Conservation (phyloP, 2,113 vertebrate species). For the Dromas ardeola region DNA sequence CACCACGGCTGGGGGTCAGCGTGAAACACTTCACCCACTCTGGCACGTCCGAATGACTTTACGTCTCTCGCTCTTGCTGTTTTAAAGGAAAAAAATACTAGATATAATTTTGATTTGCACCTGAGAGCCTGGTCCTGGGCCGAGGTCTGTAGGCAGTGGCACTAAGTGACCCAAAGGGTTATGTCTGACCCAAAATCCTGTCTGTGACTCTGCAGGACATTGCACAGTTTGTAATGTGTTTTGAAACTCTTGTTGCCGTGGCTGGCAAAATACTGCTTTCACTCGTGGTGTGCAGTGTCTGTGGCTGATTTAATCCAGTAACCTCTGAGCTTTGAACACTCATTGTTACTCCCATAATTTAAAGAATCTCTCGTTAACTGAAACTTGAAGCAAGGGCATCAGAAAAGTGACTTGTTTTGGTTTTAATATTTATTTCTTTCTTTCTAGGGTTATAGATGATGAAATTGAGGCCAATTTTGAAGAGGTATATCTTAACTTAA, state of each 20-base stretch:
- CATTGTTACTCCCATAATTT: neutral
- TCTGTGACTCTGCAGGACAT: neutral
- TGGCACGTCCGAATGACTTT: neutral
- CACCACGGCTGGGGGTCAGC: neutral
- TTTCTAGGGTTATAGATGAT: conserved; percentile 76
- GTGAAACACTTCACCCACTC: neutral
- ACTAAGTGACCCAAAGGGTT: neutral
- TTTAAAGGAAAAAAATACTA: neutral
- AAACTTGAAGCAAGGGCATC: neutral
- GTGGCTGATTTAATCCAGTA: neutral
- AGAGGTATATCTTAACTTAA: conserved; percentile 64
- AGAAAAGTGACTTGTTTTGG: neutral
- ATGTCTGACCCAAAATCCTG: neutral
- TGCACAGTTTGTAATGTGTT: neutral
- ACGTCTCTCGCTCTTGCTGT: neutral
- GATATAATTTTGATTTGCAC: neutral
- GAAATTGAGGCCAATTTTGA: conserved; percentile 77
- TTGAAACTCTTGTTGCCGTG: neutral
- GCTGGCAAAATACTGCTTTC: neutral
- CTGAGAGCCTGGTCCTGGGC: neutral
- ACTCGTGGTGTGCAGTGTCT: neutral
- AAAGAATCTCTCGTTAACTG: neutral
- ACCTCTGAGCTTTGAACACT: neutral
- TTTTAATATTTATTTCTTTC: conserved; percentile 14
- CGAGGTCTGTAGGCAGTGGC: neutral